Evolutionary conservation across 2,888 invertebrate genomes (phyloP).

Genomic region (Lasiommata megera): DNA sequence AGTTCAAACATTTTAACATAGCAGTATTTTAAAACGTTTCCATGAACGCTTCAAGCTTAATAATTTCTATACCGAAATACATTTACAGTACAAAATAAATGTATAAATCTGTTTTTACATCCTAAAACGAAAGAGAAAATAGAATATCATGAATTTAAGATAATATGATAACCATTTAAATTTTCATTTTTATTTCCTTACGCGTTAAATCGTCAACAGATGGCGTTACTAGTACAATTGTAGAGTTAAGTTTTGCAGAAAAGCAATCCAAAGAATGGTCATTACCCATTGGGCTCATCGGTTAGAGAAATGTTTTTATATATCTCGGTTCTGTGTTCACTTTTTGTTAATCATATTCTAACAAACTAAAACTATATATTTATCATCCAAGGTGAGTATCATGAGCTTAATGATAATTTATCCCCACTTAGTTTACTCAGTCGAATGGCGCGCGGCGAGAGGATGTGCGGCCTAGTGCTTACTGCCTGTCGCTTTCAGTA

Average conservation of each 20-base stretch:
- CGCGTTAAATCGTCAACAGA: background rate
- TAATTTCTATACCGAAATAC: background rate
- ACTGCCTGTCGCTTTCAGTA: constrained; percentile 43
- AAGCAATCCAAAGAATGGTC: no score
- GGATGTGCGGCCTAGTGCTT: constrained; percentile 47
- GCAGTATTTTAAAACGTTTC: background rate
- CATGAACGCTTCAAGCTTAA: constrained; percentile 1
- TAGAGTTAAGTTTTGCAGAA: no score
- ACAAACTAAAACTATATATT: background rate
- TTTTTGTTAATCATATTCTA: no score
- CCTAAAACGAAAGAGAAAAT: no score
- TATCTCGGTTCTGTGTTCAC: no score
- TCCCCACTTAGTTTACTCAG: constrained; percentile 63
- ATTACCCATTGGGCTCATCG: no score
- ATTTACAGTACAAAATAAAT: background rate
- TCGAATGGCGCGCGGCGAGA: constrained; percentile 68
- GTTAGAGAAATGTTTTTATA: no score
- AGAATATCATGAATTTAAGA: no score
- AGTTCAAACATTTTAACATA: background rate
- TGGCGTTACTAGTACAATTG: background rate
- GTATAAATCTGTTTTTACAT: no score
- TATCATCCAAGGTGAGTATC: constrained; percentile 18
- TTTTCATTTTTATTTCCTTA: no score
- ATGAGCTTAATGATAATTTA: constrained; percentile 37
- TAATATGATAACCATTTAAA: no score